phyloP scores from a whole-genome alignment of 2,888 invertebrate species.

The Cephus rjabovi region DNA sequence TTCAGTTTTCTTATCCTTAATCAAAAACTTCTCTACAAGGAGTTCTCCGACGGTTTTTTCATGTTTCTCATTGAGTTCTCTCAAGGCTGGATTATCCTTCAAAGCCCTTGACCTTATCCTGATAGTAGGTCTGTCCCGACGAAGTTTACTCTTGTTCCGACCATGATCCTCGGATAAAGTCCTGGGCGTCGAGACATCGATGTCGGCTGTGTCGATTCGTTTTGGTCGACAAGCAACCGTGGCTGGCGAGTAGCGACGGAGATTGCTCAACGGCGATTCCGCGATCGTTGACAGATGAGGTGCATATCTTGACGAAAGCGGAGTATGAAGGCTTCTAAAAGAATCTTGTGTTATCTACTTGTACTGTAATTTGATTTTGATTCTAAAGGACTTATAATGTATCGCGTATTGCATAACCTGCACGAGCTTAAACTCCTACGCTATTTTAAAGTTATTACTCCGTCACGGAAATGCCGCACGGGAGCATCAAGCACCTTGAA shows the following conservation, averaged over 20 bases:
- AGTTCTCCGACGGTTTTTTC: constrained; percentile 80
- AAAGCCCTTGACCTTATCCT: constrained; percentile 63
- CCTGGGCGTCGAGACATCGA: constrained; percentile 78
- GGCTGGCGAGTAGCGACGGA: constrained; percentile 55
- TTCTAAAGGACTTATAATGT: background rate
- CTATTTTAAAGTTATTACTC: background rate
- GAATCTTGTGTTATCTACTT: background rate
- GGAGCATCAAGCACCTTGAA: background rate
- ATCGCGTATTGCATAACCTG: background rate
- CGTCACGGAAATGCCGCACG: background rate
- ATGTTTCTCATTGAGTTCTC: constrained; percentile 66
- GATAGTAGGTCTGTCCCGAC: constrained; percentile 57
- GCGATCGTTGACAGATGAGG: constrained; percentile 82
- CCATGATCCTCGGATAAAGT: constrained; percentile 41
- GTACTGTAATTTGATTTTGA: background rate
- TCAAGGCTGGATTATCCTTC: constrained; percentile 63
- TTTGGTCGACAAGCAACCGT: constrained; percentile 72
- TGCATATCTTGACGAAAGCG: constrained; percentile 70
- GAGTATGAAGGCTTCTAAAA: constrained; percentile 52
- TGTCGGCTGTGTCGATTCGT: constrained; percentile 85
- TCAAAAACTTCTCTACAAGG: constrained; percentile 80
- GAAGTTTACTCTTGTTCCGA: constrained; percentile 46
- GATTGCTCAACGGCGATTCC: constrained; percentile 67
- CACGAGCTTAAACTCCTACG: background rate
- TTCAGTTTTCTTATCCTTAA: constrained; percentile 69